Evolutionary conservation across 2,888 invertebrate genomes (phyloP).

Genomic region (Cheiracanthium punctorium): DNA sequence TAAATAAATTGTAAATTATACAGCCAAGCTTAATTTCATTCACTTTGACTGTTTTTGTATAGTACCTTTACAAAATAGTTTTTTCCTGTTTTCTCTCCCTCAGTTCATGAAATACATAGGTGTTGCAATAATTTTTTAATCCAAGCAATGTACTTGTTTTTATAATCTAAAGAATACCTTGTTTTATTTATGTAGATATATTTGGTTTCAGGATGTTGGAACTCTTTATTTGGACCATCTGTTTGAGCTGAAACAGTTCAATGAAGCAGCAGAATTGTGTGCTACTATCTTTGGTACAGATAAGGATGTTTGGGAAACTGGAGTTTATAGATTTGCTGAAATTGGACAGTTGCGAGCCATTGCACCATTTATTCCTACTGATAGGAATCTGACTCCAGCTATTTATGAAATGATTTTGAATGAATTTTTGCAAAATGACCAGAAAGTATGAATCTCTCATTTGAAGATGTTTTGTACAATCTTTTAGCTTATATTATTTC

Average conservation of each 20-base stretch:
- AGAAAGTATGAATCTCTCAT: conserved; percentile 77
- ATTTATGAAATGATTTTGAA: conserved; percentile 96
- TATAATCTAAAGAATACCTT: no score
- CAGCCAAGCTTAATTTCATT: no score
- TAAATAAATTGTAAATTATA: no score
- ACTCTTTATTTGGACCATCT: conserved; percentile 88
- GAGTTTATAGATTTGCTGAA: conserved; percentile 91
- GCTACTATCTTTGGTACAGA: conserved; percentile 84
- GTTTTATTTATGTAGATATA: no score
- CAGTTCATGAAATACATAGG: no score
- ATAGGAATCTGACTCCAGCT: conserved; percentile 84
- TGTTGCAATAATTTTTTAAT: no score
- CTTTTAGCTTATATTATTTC: no score
- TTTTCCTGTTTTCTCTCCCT: no score
- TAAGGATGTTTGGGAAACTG: conserved; percentile 91
- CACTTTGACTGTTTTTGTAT: no score
- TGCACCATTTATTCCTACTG: conserved; percentile 86
- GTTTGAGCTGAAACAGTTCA: conserved; percentile 80
- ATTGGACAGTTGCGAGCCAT: conserved; percentile 87
- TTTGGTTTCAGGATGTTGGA: conserved; percentile 81
- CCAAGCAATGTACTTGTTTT: no score
- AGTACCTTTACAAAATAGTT: no score
- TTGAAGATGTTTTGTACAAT: no score
- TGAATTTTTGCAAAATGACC: conserved; percentile 86
- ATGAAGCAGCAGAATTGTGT: conserved; percentile 90